phyloP scores from a whole-genome alignment of 2,888 invertebrate species.

The Drosophila melanosoma region DNA sequence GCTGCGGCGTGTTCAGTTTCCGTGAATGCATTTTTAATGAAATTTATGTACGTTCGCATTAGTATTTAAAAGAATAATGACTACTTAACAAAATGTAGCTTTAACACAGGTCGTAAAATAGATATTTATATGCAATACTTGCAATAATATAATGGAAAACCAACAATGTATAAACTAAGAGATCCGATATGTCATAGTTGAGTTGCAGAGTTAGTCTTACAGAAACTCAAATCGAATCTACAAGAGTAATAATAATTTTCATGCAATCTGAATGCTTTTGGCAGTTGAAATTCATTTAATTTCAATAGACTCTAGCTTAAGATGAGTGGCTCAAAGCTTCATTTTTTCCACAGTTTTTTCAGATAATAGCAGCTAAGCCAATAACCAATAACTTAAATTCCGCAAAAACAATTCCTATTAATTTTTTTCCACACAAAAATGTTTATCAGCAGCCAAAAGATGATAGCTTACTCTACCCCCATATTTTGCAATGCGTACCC shows the following conservation, averaged over 20 bases:
- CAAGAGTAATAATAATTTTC: background rate
- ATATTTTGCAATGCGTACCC: conserved; percentile 1
- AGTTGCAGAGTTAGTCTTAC: background rate
- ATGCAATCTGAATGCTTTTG: background rate
- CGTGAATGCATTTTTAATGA: conserved; percentile 74
- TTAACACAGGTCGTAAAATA: background rate
- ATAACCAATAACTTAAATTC: background rate
- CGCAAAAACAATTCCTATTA: conserved; percentile 7
- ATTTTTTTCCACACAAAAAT: background rate
- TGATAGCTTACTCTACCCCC: background rate
- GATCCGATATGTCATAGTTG: background rate
- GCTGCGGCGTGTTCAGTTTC: conserved; percentile 12
- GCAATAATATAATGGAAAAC: background rate
- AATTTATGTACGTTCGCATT: conserved; percentile 70
- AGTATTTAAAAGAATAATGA: conserved; percentile 47
- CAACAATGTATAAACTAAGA: background rate
- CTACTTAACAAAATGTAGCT: conserved; percentile 14
- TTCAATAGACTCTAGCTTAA: background rate
- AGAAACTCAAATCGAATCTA: background rate
- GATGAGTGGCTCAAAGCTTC: background rate
- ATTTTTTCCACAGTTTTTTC: background rate
- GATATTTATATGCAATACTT: background rate
- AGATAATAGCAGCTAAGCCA: background rate
- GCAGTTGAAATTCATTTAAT: background rate
- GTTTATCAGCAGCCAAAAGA: background rate